A percentile compares a stretch with the other conserved stretches of the same genome.
Evolutionary conservation across 2,797 vertebrate genomes (phyloP).

Genomic region (Peromyscus nudipes): DNA sequence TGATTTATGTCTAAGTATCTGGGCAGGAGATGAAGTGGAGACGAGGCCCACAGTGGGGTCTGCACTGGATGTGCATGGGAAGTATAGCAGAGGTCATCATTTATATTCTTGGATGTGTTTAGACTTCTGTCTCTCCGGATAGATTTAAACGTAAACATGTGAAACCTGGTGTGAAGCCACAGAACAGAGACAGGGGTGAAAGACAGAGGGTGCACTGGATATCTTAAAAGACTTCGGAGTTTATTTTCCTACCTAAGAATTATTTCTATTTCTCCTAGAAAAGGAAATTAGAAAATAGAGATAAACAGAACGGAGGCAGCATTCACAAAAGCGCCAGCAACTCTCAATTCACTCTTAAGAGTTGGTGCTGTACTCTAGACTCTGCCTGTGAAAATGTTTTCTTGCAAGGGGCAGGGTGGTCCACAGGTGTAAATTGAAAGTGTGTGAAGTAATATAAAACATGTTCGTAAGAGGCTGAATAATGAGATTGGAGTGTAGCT

Average conservation of each 20-base stretch:
- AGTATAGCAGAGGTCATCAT: slow-evolving; percentile 63
- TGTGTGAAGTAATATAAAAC: neutral
- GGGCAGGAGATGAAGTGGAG: slow-evolving; percentile 40
- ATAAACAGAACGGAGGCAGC: slow-evolving; percentile 32
- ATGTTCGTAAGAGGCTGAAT: neutral
- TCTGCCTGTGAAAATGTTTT: slow-evolving; percentile 15
- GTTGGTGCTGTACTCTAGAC: neutral
- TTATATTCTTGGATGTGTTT: slow-evolving; percentile 75
- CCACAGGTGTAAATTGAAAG: neutral
- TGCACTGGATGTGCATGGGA: slow-evolving; percentile 24
- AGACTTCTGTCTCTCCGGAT: slow-evolving; percentile 67
- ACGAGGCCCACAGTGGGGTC: slow-evolving; percentile 26
- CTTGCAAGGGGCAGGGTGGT: neutral
- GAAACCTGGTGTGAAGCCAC: neutral
- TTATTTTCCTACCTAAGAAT: slow-evolving; percentile 65
- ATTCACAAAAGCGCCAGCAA: neutral
- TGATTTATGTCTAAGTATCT: slow-evolving; percentile 59
- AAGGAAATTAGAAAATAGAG: slow-evolving; percentile 18
- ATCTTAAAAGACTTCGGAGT: slow-evolving; percentile 16
- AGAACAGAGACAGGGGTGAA: neutral
- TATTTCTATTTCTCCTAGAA: slow-evolving; percentile 56
- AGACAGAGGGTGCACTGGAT: neutral
- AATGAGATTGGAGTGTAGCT: neutral
- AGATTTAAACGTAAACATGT: slow-evolving; percentile 69
- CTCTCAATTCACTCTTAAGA: neutral